Evolutionary conservation across 2,888 invertebrate genomes (phyloP).

Genomic region (Drosophila rubida): DNA sequence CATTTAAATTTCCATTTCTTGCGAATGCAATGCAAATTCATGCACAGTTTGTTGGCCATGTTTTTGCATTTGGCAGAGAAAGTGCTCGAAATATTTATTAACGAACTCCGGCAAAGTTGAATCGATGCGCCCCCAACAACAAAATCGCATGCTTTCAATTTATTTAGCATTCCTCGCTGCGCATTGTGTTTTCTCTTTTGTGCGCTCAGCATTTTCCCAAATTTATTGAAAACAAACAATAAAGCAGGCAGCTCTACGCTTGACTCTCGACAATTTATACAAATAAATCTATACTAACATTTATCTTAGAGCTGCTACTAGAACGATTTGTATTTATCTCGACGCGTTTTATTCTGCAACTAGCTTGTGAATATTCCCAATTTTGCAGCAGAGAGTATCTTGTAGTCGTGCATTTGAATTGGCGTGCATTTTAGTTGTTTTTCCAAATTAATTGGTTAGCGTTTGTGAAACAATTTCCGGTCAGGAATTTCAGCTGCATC

Average conservation of each 20-base stretch:
- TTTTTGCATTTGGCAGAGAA: neutral
- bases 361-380: too few relatives aligned
- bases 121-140: neutral
- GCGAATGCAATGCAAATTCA: too few relatives aligned
- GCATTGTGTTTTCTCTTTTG: conserved; percentile 9
- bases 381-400: neutral
- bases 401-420: neutral
- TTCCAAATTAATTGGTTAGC: conserved; percentile 70
- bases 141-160: conserved; percentile 26
- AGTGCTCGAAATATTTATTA: conserved; percentile 21
- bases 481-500: conserved; percentile 68
- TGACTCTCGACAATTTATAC: neutral
- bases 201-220: conserved; percentile 1
- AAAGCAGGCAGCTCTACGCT: neutral
- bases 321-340: too few relatives aligned
- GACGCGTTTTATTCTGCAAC: too few relatives aligned
- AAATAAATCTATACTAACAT: neutral
- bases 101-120: conserved; percentile 10
- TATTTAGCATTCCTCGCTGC: conserved; percentile 15
- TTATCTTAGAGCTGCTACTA: too few relatives aligned
- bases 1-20: too few relatives aligned
- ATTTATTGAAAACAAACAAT: neutral
- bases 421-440: conserved; percentile 17
- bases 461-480: conserved; percentile 79
- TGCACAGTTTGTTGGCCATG: too few relatives aligned